These are phyloP conservation scores for Nomia melanderi DNA, from an alignment of 1,140 invertebrate genomes.

Conservation along the genomic window DNA sequence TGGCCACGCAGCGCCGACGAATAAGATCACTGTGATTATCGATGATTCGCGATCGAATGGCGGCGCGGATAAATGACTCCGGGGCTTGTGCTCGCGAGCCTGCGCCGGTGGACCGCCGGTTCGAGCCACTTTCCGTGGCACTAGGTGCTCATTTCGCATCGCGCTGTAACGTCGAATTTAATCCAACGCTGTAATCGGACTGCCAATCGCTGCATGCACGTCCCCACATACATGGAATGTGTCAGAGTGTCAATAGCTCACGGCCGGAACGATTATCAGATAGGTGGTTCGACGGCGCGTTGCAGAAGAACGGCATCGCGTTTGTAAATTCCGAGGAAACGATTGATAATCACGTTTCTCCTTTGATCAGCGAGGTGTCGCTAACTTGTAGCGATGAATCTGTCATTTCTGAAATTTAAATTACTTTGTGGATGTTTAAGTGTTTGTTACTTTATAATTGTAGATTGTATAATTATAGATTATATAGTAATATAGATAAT, in stretches of 20 bases:
- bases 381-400: neutral
- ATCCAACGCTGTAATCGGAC: conserved; percentile 41
- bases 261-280: conserved; percentile 30
- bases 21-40: conserved; percentile 42
- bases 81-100: conserved; percentile 2
- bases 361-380: too few species aligned
- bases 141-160: conserved; percentile 36
- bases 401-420: too few species aligned
- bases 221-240: neutral
- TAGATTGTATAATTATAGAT: too few species aligned
- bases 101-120: conserved; percentile 2
- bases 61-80: neutral
- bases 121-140: conserved; percentile 37
- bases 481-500: too few species aligned
- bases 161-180: conserved; percentile 18
- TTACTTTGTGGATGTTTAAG: too few species aligned
- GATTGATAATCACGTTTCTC: neutral
- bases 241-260: conserved; percentile 52
- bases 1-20: neutral
- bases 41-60: conserved; percentile 8
- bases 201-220: conserved; percentile 6
- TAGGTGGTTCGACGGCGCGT: neutral
- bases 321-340: conserved; percentile 15
- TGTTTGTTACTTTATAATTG: too few species aligned
- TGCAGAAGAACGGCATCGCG: too few species aligned